phyloP scores from a whole-genome alignment of 1,140 invertebrate genomes.

The Cydia amplana region DNA sequence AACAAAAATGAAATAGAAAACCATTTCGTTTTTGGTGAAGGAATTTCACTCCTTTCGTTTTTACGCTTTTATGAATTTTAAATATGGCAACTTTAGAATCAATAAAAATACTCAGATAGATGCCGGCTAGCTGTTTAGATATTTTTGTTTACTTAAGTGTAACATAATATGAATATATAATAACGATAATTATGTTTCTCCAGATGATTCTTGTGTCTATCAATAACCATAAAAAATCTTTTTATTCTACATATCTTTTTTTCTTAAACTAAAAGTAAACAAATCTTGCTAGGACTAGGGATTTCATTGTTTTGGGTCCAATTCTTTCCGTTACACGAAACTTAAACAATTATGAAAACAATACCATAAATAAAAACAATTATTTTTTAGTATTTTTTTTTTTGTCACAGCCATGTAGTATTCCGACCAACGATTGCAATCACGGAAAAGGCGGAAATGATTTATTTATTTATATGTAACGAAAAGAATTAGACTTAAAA shows the following conservation, averaged over 20 bases:
- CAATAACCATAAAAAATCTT: too few species aligned
- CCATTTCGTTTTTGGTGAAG: conserved; percentile 34
- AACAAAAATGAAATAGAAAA: conserved; percentile 15
- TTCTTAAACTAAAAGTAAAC: background rate
- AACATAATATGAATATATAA: background rate
- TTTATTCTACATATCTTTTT: too few species aligned
- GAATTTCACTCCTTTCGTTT: conserved; percentile 28
- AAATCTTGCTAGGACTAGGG: background rate
- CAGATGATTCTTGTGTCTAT: too few species aligned
- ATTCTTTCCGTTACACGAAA: background rate
- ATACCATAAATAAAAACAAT: background rate
- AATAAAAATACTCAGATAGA: background rate
- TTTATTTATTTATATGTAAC: background rate
- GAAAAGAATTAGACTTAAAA: conserved; percentile 18
- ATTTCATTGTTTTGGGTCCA: background rate
- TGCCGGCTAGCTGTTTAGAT: background rate
- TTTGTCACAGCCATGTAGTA: too few species aligned
- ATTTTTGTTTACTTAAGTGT: background rate
- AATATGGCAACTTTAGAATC: conserved; percentile 36
- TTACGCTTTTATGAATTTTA: conserved; percentile 27
- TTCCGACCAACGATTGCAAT: too few species aligned
- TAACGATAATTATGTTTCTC: too few species aligned
- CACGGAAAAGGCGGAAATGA: too few species aligned
- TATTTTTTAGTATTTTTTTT: background rate
- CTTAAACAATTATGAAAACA: background rate